Conservation (phyloP, 2,113 vertebrate genomes). For the Herpetotheres cachinnans region DNA sequence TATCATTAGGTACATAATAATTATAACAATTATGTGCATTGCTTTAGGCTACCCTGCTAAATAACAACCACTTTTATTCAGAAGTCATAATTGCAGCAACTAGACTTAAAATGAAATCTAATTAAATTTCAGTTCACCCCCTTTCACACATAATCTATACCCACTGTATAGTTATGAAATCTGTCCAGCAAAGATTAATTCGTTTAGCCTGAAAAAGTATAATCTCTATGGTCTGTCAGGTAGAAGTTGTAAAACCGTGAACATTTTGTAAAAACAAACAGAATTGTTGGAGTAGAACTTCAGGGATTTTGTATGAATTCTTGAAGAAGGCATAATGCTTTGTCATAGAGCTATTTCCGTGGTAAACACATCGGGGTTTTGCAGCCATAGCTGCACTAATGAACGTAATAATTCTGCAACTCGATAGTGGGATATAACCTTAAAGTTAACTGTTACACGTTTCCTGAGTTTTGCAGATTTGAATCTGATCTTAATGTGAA, state of each 20-base stretch:
- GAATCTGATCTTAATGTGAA: not conserved
- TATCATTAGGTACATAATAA: slow-evolving; percentile 82
- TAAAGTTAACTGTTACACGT: not conserved
- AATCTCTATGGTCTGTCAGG: not conserved
- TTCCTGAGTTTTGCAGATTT: not conserved
- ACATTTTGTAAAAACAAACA: not conserved
- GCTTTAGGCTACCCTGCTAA: slow-evolving; percentile 80
- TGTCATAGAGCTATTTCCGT: not conserved
- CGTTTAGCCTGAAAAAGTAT: not conserved
- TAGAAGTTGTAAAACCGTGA: not conserved
- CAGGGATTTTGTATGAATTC: not conserved
- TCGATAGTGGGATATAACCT: not conserved
- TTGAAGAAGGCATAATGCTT: not conserved
- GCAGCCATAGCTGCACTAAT: not conserved
- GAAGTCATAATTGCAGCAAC: slow-evolving; percentile 80
- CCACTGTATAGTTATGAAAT: slow-evolving; percentile 23
- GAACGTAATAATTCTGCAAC: not conserved
- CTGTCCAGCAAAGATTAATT: slow-evolving; percentile 4
- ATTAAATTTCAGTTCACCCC: slow-evolving; percentile 73
- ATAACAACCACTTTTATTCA: slow-evolving; percentile 79
- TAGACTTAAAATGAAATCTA: slow-evolving; percentile 80
- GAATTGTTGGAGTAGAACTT: not conserved
- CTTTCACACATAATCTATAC: slow-evolving; percentile 10
- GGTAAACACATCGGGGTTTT: not conserved
- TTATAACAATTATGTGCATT: slow-evolving; percentile 82